Conservation (phyloP, 2,113 vertebrate genomes). For the Chaenocephalus aceratus region DNA sequence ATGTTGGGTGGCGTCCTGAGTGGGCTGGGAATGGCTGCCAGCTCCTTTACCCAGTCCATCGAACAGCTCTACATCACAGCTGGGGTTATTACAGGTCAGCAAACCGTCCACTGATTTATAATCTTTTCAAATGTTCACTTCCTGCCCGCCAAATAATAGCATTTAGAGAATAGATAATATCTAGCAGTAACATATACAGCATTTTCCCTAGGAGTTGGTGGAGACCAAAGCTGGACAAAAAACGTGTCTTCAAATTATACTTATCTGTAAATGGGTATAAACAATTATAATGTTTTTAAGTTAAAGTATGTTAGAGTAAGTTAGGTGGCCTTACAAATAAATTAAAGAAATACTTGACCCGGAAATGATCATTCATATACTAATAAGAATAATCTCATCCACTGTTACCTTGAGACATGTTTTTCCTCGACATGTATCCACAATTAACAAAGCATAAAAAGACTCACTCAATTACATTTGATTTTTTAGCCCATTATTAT, state of each 20-base stretch:
- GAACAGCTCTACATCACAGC: slow-evolving; percentile 89
- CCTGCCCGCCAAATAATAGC: neutral
- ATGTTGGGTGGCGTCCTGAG: slow-evolving; percentile 93
- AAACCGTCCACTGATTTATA: slow-evolving; percentile 18
- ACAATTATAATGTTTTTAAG: neutral
- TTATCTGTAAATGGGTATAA: neutral
- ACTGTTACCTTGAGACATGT: too few species aligned
- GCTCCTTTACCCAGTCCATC: slow-evolving; percentile 89
- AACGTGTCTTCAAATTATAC: neutral
- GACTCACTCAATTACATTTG: too few species aligned
- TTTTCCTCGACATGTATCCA: too few species aligned
- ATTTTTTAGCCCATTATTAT: too few species aligned
- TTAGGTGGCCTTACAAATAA: too few species aligned
- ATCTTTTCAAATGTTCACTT: too few species aligned
- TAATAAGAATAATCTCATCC: too few species aligned
- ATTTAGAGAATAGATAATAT: too few species aligned
- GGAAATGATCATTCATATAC: too few species aligned
- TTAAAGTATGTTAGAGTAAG: neutral
- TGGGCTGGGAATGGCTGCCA: slow-evolving; percentile 89
- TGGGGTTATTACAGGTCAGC: slow-evolving; percentile 91
- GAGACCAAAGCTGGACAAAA: neutral
- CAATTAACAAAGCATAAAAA: too few species aligned
- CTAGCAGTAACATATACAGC: too few species aligned
- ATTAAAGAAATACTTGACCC: too few species aligned
- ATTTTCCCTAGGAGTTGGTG: neutral